These are phyloP conservation scores for Centropus bengalensis DNA, from an alignment of 2,113 vertebrate species.

Conservation along the genomic window DNA sequence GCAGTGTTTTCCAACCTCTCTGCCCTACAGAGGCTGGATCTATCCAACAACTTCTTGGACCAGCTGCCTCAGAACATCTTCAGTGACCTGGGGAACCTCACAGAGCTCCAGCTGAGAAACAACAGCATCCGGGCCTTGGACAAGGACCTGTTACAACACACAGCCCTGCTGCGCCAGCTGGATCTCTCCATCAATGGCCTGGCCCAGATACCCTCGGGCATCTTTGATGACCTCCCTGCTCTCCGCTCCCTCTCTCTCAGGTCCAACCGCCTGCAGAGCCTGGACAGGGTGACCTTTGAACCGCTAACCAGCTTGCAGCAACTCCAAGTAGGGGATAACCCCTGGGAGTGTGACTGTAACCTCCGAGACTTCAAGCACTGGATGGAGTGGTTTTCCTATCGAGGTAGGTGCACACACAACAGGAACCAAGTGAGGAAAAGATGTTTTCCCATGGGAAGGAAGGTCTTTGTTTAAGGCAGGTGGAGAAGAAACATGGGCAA, in stretches of 20 bases:
- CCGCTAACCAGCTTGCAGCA: conserved; percentile 90
- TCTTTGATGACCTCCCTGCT: conserved; percentile 87
- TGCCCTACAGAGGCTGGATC: conserved; percentile 90
- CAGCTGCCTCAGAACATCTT: conserved; percentile 90
- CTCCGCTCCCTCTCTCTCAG: conserved; percentile 92
- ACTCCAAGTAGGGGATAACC: conserved; percentile 93
- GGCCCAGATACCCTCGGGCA: conserved; percentile 86
- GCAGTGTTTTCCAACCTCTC: conserved; percentile 90
- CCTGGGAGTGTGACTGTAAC: conserved; percentile 98
- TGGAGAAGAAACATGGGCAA: not conserved
- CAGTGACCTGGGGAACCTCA: conserved; percentile 89
- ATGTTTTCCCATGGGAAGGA: not conserved
- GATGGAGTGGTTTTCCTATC: conserved; percentile 98
- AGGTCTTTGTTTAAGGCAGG: not conserved
- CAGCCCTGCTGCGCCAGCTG: conserved; percentile 84
- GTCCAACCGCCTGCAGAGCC: conserved; percentile 90
- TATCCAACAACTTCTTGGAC: conserved; percentile 98
- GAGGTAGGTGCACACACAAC: conserved; percentile 77
- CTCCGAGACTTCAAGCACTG: conserved; percentile 97
- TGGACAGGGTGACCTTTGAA: conserved; percentile 95
- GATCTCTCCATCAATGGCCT: conserved; percentile 94
- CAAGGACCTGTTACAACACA: conserved; percentile 87
- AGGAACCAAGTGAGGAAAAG: accelerated
- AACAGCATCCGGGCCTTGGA: conserved; percentile 94
- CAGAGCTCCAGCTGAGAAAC: conserved; percentile 90